Conservation (phyloP, 2,888 invertebrate species). For the Lasioglossum zephyrum region DNA sequence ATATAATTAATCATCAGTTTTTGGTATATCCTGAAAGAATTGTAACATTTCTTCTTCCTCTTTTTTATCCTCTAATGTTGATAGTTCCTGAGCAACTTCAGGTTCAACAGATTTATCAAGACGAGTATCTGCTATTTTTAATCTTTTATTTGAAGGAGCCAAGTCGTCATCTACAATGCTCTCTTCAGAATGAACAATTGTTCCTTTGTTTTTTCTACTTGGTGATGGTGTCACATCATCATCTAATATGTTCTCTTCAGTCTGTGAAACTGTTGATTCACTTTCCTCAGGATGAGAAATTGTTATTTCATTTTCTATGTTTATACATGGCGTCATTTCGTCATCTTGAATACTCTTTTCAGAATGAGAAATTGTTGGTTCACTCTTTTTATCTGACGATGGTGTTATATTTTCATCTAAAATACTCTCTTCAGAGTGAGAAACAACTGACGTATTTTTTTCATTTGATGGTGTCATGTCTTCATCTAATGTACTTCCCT, state of each 20-base stretch:
- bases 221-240: neutral
- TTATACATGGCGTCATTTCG: neutral
- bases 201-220: constrained; percentile 43
- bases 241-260: neutral
- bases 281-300: neutral
- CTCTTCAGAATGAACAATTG: neutral
- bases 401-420: neutral
- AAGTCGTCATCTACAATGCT: neutral
- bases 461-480: constrained; percentile 24
- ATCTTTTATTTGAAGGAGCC: neutral
- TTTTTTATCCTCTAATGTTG: neutral
- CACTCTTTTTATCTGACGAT: neutral
- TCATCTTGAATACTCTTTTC: neutral
- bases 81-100: neutral
- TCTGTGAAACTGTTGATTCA: neutral
- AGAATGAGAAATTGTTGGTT: neutral
- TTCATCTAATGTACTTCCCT: neutral
- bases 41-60: constrained; percentile 39
- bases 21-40: constrained; percentile 48
- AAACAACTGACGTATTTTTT: constrained; percentile 23
- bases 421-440: neutral
- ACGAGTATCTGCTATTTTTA: neutral
- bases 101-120: neutral
- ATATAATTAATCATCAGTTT: constrained; percentile 29
- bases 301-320: constrained; percentile 30